Evolutionary conservation across 2,888 invertebrate species (phyloP), one percentile per base, ranked within the genome.

Genomic region (Blastobasis lacticolella): DNA sequence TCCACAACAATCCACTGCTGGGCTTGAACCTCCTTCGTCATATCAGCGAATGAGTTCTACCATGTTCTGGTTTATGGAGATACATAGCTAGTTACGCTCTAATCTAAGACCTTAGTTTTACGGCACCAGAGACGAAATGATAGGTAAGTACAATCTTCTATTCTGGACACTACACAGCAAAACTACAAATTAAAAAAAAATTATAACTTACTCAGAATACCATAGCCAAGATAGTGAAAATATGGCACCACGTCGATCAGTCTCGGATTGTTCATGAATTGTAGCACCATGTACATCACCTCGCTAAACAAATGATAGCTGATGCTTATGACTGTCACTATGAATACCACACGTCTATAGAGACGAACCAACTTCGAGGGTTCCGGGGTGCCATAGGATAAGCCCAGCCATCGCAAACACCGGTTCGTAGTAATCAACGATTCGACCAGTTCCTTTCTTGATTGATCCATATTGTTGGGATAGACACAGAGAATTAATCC

Each of bases 161-260:
- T 2, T 23, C 2, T 2, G 3, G 23, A 3, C 23, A 23, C 23
- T 3, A 23, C 23, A 23, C 3, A 3, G 23, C 3, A 23, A 3
- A 23, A 23, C 23, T 23, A 23, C 23, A 23, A 23, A 3, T 23
- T 1, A 23, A 23, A 23, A 23, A 23, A 23, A 23, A 23, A 23
- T 23, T 23, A 3, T 23, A 23, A 74, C 84, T 81, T 71, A 87
- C 87, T 81, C 63, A 86, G 73, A 63, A 74, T 69, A 52, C 84
- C 85, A 64, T 86, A 87, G 55, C 85, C 87, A 64, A 84, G 80
- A 57, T 80, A 81, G 62, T 86, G 87, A 55, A 86, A 80, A 67
- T 84, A 75, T 62, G 84, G 85, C 54, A 87, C 85, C 56, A 86
- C 81, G 58, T 84, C 78, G 67, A 86, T 84, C 47, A 87, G 75